Evolutionary conservation across 2,888 invertebrate genomes (phyloP).

Genomic region (Synergus laeviventris): DNA sequence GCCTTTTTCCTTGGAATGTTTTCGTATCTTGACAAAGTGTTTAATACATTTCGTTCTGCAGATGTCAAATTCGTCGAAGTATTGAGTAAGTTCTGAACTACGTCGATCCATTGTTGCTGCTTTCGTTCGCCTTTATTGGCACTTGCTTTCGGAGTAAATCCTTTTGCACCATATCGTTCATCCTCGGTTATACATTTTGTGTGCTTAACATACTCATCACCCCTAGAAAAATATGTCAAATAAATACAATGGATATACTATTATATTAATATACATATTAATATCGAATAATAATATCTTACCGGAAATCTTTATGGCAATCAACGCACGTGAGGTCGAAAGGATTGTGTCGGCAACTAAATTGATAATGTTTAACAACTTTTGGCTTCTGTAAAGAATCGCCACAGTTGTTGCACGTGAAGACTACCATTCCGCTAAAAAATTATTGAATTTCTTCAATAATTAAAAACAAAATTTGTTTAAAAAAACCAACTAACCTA

Average conservation of each 20-base stretch:
- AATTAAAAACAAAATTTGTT: neutral
- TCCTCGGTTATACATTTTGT: slow-evolving; percentile 83
- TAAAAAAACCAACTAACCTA: neutral
- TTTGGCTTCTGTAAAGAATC: slow-evolving; percentile 93
- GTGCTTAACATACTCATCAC: slow-evolving; percentile 79
- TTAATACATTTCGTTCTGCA: slow-evolving; percentile 81
- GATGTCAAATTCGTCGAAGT: slow-evolving; percentile 79
- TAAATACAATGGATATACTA: slow-evolving; percentile 13
- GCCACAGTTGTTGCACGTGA: slow-evolving; percentile 94
- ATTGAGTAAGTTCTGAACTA: slow-evolving; percentile 82
- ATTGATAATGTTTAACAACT: slow-evolving; percentile 91
- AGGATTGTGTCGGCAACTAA: slow-evolving; percentile 82
- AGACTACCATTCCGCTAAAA: slow-evolving; percentile 87
- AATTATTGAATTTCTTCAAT: slow-evolving; percentile 19
- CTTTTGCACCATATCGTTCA: slow-evolving; percentile 92
- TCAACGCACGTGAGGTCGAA: slow-evolving; percentile 93
- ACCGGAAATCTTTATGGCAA: slow-evolving; percentile 93
- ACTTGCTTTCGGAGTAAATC: slow-evolving; percentile 82
- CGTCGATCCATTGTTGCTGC: slow-evolving; percentile 89
- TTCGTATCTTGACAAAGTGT: slow-evolving; percentile 82
- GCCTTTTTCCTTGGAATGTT: slow-evolving; percentile 92
- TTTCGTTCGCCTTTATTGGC: slow-evolving; percentile 91
- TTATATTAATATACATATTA: neutral
- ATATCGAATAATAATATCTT: slow-evolving; percentile 65
- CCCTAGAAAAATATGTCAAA: slow-evolving; percentile 78